Evolutionary conservation across 2,113 vertebrate species (phyloP).

Genomic region (Perognathus longimembris): DNA sequence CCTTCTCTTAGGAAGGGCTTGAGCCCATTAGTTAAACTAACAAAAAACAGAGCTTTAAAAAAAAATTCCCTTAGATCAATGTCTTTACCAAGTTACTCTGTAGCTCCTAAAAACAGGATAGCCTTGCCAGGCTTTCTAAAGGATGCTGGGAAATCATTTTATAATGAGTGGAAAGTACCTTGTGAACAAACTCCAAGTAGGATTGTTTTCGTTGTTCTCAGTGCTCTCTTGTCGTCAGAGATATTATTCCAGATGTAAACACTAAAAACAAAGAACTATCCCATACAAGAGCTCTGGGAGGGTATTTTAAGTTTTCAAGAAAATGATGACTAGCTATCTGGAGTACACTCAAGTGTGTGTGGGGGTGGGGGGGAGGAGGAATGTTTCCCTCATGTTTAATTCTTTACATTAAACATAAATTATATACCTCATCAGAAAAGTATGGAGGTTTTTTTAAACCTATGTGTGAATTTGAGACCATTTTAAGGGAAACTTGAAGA

Average conservation of each 20-base stretch:
- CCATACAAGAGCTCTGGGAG: not conserved
- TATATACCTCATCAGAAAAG: not conserved
- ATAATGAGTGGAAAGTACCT: not conserved
- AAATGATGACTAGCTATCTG: not conserved
- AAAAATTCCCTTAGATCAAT: not conserved
- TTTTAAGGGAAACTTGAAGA: not conserved
- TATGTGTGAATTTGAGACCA: not conserved
- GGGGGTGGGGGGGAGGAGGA: too few species aligned
- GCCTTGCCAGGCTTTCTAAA: not conserved
- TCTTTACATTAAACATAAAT: conserved; percentile 4
- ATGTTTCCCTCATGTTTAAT: not conserved
- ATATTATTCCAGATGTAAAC: not conserved
- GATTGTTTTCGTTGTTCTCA: conserved; percentile 4
- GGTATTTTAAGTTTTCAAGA: not conserved
- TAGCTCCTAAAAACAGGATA: conserved; percentile 38
- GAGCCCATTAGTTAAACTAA: conserved; percentile 51
- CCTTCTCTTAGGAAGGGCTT: conserved; percentile 49
- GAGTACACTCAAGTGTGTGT: fast-evolving
- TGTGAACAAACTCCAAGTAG: conserved; percentile 28
- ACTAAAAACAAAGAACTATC: not conserved
- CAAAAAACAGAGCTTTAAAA: conserved; percentile 18
- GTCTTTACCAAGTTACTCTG: conserved; percentile 27
- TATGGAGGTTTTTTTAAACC: not conserved
- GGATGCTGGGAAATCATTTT: conserved; percentile 3
- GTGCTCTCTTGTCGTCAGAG: not conserved